Evolutionary conservation across 2,888 invertebrate species (phyloP).

Genomic region (Diaprepes abbreviatus): DNA sequence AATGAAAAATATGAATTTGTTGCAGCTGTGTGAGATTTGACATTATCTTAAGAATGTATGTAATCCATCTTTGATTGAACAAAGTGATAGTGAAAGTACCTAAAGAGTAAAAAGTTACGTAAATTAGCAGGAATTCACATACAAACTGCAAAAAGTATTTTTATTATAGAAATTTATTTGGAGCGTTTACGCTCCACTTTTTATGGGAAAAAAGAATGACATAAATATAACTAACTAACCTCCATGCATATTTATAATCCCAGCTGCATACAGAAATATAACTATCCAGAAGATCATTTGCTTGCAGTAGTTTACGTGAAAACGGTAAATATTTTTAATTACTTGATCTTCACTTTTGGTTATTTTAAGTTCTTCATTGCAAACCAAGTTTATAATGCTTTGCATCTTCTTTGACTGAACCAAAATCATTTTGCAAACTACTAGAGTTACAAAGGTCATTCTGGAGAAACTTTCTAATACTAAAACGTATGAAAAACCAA

Average conservation of each 20-base stretch:
- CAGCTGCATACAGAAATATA: conserved; percentile 31
- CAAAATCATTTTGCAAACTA: conserved; percentile 29
- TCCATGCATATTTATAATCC: conserved; percentile 31
- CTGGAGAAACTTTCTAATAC: conserved; percentile 31
- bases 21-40: too few relatives aligned
- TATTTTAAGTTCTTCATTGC: conserved; percentile 25
- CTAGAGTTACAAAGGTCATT: conserved; percentile 32
- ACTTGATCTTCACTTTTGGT: background rate
- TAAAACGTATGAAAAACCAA: conserved; percentile 13
- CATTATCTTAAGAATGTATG: too few relatives aligned
- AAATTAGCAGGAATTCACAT: too few relatives aligned
- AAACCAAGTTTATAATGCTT: conserved; percentile 10
- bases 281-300: conserved; percentile 26
- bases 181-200: too few relatives aligned
- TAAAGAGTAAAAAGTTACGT: too few relatives aligned
- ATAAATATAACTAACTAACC: too few relatives aligned
- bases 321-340: conserved; percentile 20
- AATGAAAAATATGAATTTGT: too few relatives aligned
- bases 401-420: conserved; percentile 24
- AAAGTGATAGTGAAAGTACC: too few relatives aligned
- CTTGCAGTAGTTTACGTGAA: conserved; percentile 34
- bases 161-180: too few relatives aligned
- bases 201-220: too few relatives aligned
- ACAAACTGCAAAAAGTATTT: too few relatives aligned
- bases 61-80: too few relatives aligned